phyloP scores from a whole-genome alignment of 2,888 invertebrate species.

The Pollenia labialis region DNA sequence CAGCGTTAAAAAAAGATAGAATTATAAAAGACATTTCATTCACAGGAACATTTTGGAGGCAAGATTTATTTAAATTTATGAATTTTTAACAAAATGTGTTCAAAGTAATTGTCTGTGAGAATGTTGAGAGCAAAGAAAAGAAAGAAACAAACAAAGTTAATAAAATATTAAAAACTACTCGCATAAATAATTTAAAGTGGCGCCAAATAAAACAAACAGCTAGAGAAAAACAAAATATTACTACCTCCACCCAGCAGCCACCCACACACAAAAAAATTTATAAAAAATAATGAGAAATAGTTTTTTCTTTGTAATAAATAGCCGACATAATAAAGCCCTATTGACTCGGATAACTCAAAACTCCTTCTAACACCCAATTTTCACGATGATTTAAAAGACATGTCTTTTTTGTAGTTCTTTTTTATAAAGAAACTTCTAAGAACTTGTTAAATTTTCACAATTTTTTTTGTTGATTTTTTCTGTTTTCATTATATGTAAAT shows the following conservation, averaged over 20 bases:
- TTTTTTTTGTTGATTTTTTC: no score
- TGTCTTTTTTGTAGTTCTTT: no score
- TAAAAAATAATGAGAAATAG: no score
- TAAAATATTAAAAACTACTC: constrained; percentile 81
- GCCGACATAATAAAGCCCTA: constrained; percentile 61
- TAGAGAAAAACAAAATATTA: constrained; percentile 65
- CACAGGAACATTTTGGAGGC: constrained; percentile 3
- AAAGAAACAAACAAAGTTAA: constrained; percentile 59
- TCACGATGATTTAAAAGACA: no score
- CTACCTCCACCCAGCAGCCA: constrained; percentile 37
- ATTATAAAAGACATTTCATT: constrained; percentile 16
- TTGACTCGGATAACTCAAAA: no score
- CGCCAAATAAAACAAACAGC: constrained; percentile 76
- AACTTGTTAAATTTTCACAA: no score
- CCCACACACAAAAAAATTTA: constrained; percentile 24
- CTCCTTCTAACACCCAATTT: no score
- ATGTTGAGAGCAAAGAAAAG: constrained; percentile 7
- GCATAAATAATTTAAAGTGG: constrained; percentile 76
- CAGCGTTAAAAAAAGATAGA: neutral
- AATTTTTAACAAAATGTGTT: constrained; percentile 73
- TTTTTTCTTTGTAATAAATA: no score
- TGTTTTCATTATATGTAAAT: no score
- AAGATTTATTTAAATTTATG: constrained; percentile 76
- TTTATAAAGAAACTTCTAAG: no score
- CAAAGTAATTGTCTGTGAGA: constrained; percentile 75